phyloP scores from a whole-genome alignment of 2,888 invertebrate genomes.

The Cephonodes hylas region DNA sequence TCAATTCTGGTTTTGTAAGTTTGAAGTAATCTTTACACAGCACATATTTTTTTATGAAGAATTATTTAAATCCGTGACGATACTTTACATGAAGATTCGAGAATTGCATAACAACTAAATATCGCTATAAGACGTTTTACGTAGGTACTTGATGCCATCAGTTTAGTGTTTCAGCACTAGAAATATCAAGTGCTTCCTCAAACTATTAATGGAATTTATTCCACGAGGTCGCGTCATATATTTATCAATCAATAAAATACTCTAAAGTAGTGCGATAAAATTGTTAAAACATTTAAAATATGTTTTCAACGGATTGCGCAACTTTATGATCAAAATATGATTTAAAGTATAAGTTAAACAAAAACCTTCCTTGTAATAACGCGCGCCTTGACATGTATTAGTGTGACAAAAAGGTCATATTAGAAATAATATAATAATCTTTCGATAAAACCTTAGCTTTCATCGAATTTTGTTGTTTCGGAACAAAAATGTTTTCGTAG shows the following conservation, averaged over 20 bases:
- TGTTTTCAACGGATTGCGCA: not conserved
- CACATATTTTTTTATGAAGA: too few relatives aligned
- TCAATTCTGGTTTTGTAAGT: conserved; percentile 72
- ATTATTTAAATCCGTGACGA: not conserved
- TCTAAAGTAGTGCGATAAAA: not conserved
- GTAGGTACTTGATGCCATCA: not conserved
- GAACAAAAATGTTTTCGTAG: too few relatives aligned
- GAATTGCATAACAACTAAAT: not conserved
- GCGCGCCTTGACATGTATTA: too few relatives aligned
- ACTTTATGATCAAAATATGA: not conserved
- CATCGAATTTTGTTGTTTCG: too few relatives aligned
- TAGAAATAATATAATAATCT: too few relatives aligned
- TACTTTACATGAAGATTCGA: too few relatives aligned
- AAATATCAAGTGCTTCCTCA: not conserved
- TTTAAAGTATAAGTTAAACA: not conserved
- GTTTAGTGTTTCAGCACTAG: not conserved
- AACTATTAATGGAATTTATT: not conserved
- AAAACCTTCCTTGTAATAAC: not conserved
- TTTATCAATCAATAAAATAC: not conserved
- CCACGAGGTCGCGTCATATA: not conserved
- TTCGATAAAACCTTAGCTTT: too few relatives aligned
- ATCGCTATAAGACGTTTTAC: not conserved
- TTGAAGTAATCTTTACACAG: not conserved
- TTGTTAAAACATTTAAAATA: not conserved
- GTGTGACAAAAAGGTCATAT: too few relatives aligned